Base-by-base conservation (phyloP, 2,888 invertebrate genomes). In the Cyclophora albipunctata region DNA sequence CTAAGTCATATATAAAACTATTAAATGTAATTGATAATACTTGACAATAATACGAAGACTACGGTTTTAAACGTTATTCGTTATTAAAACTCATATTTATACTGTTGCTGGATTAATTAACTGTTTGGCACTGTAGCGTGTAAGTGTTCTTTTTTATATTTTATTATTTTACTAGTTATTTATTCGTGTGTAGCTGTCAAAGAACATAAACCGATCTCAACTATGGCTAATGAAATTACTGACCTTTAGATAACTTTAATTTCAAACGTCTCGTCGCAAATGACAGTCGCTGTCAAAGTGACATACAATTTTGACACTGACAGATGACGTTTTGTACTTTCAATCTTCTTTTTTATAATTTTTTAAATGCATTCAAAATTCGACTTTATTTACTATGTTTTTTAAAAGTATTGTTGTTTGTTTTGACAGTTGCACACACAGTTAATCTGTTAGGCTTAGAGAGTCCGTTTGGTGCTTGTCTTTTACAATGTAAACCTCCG, bases 401-500 rank as follows among this genome's bases (percentile, higher is more conserved):
- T n/a, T 20, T 20, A 20, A 20, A 20, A 20, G 20, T 20, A 20
- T 20, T 20, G 20, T 20, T 20, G 20, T 20, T 20, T 20, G 20
- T 20, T 20, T 20, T 46, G 46, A 40, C 48, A 37, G 46, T 57
- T 49, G 43, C 50, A 53, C 55, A 45, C 50, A 52, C 54, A 59
- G 58, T 59, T 43, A 43, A 33, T 44, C 40, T 7, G 41, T 41
- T 75, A 73, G 63, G 55, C 48, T 56, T 75, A 77, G 68, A 71
- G 20, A 62, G 67, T 73, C 71, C 72, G 73, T 69, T 67, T 64
- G 76, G 78, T 81, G 78, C 80, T 80, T 79, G 64, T 20, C 66
- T 62, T 60, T 64, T 64, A 65, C 64, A 59, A 55, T 64, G 62
- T 64, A 66, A 63, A 69, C 69, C 66, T 64, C 69, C 64, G 63